Conservation (phyloP, 2,797 vertebrate species). For the Catostomus latipinnis region DNA sequence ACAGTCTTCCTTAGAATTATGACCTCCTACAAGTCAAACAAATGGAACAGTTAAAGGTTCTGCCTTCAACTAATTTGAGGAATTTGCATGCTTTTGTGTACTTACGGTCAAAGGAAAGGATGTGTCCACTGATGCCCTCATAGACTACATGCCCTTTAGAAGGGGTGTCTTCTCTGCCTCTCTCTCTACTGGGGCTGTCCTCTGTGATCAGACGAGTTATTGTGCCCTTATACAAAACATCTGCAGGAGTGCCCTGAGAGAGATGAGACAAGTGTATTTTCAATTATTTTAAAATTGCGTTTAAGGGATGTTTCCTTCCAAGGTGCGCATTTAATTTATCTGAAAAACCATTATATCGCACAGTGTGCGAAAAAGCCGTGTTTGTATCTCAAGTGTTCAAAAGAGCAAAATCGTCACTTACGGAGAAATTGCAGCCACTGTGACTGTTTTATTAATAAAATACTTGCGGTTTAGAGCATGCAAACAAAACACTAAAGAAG, state of each 20-base stretch:
- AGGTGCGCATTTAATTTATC: too few relatives aligned
- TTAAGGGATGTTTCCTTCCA: too few relatives aligned
- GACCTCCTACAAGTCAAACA: conserved; percentile 68
- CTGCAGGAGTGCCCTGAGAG: conserved; percentile 92
- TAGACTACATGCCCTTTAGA: conserved; percentile 94
- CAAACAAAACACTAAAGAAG: too few relatives aligned
- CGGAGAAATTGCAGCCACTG: too few relatives aligned
- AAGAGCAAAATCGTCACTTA: too few relatives aligned
- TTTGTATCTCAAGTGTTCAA: too few relatives aligned
- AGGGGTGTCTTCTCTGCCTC: conserved; percentile 85
- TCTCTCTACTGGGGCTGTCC: conserved; percentile 88
- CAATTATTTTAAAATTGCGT: background rate
- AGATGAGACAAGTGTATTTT: background rate
- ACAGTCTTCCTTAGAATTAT: conserved; percentile 89
- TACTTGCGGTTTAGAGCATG: too few relatives aligned
- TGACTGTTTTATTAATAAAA: too few relatives aligned
- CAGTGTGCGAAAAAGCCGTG: too few relatives aligned
- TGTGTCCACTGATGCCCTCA: conserved; percentile 92
- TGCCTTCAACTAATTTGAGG: background rate
- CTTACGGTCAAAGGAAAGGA: conserved; percentile 94
- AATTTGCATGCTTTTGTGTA: conserved; percentile 40
- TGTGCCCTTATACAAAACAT: conserved; percentile 95
- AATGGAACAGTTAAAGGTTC: background rate
- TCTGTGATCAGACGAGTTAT: conserved; percentile 92
- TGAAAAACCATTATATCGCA: too few relatives aligned